Evolutionary conservation across 2,113 vertebrate genomes (phyloP).

Genomic region (Corythornis madagascariensis): DNA sequence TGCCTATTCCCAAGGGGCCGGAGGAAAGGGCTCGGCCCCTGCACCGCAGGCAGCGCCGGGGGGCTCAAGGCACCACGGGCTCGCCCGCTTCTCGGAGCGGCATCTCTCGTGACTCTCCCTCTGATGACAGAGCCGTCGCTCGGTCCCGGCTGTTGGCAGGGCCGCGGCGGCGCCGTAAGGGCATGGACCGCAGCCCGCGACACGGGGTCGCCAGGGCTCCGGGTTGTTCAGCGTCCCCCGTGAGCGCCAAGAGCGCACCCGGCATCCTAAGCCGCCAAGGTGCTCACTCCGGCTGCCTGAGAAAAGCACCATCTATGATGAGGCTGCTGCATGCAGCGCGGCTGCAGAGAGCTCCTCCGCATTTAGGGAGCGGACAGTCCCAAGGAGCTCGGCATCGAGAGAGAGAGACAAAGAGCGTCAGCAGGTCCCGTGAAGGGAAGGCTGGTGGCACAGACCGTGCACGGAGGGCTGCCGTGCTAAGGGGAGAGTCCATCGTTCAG

Average conservation of each 20-base stretch:
- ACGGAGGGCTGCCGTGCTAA: background rate
- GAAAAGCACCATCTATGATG: background rate
- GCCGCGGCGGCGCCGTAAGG: background rate
- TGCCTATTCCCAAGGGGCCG: background rate
- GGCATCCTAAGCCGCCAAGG: background rate
- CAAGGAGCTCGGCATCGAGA: background rate
- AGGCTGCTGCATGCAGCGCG: background rate
- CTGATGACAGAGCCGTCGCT: background rate
- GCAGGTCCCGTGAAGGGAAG: background rate
- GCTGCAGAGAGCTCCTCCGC: background rate
- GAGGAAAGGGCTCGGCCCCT: background rate
- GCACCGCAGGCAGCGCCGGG: background rate
- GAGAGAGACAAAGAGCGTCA: too few relatives aligned
- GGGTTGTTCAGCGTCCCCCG: background rate
- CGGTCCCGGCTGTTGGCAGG: background rate
- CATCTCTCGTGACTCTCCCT: background rate
- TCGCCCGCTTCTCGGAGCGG: background rate
- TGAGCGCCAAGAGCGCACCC: background rate
- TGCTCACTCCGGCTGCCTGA: background rate
- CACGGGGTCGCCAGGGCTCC: too few relatives aligned
- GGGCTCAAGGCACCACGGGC: background rate
- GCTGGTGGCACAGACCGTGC: background rate
- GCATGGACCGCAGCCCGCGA: background rate
- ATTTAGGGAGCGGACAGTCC: background rate
- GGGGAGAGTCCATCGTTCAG: background rate